phyloP scores from a whole-genome alignment of 2,888 invertebrate species.

The Tineola bisselliella region DNA sequence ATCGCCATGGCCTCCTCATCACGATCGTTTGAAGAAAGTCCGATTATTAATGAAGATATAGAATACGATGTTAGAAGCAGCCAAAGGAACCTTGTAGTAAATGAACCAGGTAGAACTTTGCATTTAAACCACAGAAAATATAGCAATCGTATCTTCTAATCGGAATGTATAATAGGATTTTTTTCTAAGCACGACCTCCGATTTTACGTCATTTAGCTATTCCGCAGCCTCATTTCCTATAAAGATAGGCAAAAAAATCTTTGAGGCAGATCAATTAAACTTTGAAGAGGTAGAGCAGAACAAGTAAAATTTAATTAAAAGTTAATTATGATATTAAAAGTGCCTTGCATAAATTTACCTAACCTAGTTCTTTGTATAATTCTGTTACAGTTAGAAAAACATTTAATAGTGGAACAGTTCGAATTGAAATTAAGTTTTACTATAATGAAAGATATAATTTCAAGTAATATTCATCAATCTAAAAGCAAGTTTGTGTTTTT shows the following conservation, averaged over 20 bases:
- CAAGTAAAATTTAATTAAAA: background rate
- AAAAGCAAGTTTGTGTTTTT: too few species aligned
- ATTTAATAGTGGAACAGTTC: too few species aligned
- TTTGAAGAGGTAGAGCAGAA: background rate
- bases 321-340: background rate
- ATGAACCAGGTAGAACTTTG: slow-evolving; percentile 33
- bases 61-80: slow-evolving; percentile 52
- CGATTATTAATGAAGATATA: slow-evolving; percentile 54
- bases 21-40: slow-evolving; percentile 49
- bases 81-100: slow-evolving; percentile 42
- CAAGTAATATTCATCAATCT: background rate
- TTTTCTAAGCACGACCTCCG: background rate
- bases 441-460: background rate
- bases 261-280: background rate
- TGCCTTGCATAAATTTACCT: background rate
- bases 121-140: background rate
- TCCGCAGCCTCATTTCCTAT: background rate
- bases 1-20: background rate
- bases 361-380: slow-evolving; percentile 6
- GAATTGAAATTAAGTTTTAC: background rate
- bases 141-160: background rate
- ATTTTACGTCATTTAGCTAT: background rate
- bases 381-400: background rate
- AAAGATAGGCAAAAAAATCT: background rate
- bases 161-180: background rate